Conservation (phyloP, 2,113 vertebrate genomes). For the Herpailurus yagouaroundi region DNA sequence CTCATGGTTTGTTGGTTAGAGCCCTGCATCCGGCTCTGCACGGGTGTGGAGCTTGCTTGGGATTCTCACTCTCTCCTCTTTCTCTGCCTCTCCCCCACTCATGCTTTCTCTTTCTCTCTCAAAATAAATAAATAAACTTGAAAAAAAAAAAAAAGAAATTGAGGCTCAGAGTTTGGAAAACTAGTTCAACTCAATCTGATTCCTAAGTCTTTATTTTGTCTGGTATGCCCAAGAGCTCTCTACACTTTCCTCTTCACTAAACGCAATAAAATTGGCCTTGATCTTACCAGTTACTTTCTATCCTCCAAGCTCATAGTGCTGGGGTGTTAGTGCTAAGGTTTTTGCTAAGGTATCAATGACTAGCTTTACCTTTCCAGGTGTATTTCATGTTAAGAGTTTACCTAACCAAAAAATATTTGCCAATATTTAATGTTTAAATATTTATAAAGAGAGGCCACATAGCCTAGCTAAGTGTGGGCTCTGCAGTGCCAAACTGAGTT, state of each 20-base stretch:
- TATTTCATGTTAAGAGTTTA: conserved; percentile 6
- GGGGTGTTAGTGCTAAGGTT: not conserved
- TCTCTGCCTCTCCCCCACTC: no score
- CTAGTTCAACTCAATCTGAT: not conserved
- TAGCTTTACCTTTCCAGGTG: not conserved
- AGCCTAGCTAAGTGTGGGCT: not conserved
- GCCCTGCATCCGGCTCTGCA: no score
- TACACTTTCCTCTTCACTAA: not conserved
- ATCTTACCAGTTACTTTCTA: not conserved
- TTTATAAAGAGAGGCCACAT: not conserved
- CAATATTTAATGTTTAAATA: not conserved
- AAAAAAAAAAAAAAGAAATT: not conserved
- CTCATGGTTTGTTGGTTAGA: no score
- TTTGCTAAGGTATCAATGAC: not conserved
- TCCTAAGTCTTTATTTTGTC: not conserved
- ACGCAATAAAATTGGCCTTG: not conserved
- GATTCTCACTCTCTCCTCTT: no score
- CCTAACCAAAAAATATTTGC: not conserved
- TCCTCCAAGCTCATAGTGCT: not conserved
- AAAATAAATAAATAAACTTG: no score
- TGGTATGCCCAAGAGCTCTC: not conserved
- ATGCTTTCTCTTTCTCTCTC: no score
- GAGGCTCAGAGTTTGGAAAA: not conserved
- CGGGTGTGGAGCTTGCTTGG: no score
- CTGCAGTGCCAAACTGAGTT: not conserved